Base-by-base conservation (phyloP, 2,797 vertebrate species). In the Typhlichthys eigenmanni region DNA sequence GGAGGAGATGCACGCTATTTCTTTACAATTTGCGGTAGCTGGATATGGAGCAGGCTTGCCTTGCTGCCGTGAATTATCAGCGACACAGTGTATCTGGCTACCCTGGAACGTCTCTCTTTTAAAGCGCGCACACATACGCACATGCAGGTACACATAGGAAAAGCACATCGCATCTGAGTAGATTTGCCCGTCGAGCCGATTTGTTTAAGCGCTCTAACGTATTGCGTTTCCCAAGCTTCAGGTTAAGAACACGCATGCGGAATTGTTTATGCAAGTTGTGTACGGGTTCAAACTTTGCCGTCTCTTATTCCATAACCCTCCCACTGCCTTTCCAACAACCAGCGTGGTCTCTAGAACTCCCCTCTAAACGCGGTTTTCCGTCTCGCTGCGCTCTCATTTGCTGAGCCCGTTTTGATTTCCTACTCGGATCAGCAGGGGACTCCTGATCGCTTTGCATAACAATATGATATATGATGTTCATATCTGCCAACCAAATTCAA, bases 381-480 rank as follows among this genome's bases (percentile, higher is more conserved):
- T 70, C 67, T 81, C 71, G 55, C 52, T 57, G 77, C 74, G 60
- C 79, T 84, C 17, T 64, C 71, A 74, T 86, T 85, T 70, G 59
- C 70, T 60, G 72, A 76, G 74, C 74, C 74, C 60, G 55, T 72
- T 81, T 71, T 76, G 72, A 79, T 85, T 83, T 76, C 64, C 51
- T 12, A 71, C 75, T 83, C 61, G 66, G 62, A 77, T 84, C 79
- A 73, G 79, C 77, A 13, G 62, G 68, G 24, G 74, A 73, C 79
- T 76, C 64, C 43, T 82, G 82, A 82, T 86, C 81, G 68, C 47
- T 45, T 81, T 79, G 77, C 66, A 68, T 73, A 78, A 75, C 76
- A 71, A 70, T 74, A 78, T 83, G 80, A 87, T 75, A 70, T 74
- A 78, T 83, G 81, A 87, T 75, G 74, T 62, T 86, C 82, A 82